Evolutionary conservation across 2,113 vertebrate species (phyloP).

Genomic region (Pelvicachromis taeniatus): DNA sequence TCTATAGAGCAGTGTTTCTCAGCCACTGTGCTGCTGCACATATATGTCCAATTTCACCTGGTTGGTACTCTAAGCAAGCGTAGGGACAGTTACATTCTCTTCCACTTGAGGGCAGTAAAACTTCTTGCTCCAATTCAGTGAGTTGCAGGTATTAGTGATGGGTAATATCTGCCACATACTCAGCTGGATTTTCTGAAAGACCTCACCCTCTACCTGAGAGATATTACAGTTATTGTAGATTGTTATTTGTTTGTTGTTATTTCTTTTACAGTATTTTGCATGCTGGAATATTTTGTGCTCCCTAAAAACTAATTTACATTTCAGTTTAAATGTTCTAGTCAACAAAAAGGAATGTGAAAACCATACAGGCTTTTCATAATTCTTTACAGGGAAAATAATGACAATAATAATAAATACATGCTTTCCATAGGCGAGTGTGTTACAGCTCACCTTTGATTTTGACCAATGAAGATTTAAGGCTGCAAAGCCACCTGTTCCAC

Average conservation of each 20-base stretch:
- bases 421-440: background rate
- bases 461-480: background rate
- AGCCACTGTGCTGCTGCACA: background rate
- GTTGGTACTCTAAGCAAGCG: rapidly evolving
- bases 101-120: too few relatives aligned
- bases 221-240: background rate
- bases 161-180: background rate
- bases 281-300: background rate
- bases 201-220: rapidly evolving
- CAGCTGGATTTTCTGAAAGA: background rate
- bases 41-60: background rate
- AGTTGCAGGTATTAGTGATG: rapidly evolving
- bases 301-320: background rate
- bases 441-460: background rate
- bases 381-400: rapidly evolving
- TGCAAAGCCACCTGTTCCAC: background rate
- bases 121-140: rapidly evolving
- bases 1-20: background rate
- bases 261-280: background rate
- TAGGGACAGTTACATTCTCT: too few relatives aligned
- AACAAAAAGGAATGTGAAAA: background rate
- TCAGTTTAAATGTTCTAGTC: background rate
- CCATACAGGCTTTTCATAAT: rapidly evolving
- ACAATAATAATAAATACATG: background rate
- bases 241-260: background rate